phyloP scores from a whole-genome alignment of 2,797 vertebrate genomes.

The Chiloscyllium punctatum region DNA sequence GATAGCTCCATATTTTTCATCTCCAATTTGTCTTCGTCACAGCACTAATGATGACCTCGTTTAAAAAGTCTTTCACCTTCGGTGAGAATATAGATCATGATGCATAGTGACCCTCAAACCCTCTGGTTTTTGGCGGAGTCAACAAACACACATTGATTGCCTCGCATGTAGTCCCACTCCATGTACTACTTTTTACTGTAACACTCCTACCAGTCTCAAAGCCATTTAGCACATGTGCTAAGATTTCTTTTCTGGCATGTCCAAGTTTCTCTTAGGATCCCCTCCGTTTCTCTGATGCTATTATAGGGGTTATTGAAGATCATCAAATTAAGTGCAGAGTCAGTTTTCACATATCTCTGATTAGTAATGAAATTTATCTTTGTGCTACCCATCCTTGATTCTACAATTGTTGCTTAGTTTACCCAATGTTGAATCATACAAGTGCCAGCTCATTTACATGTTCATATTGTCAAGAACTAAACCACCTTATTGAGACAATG shows the following conservation, averaged over 20 bases:
- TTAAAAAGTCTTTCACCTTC: background rate
- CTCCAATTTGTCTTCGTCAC: background rate
- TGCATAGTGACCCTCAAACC: background rate
- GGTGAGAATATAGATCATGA: background rate
- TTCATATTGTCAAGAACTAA: background rate
- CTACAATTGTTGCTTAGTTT: background rate
- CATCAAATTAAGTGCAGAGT: background rate
- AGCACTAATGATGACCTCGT: background rate
- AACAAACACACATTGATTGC: background rate
- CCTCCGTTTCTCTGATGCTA: background rate
- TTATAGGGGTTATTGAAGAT: no score
- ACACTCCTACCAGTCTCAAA: background rate
- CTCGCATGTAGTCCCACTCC: background rate
- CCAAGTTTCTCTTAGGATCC: background rate
- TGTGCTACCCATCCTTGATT: background rate
- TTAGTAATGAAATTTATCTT: background rate
- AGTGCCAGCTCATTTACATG: background rate
- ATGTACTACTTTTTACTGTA: background rate
- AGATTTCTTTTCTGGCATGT: background rate
- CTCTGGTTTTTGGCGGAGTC: background rate
- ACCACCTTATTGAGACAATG: background rate
- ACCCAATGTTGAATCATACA: background rate
- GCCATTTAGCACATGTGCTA: background rate
- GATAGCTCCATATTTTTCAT: background rate
- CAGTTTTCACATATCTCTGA: background rate